phyloP scores from a whole-genome alignment of 2,113 vertebrate species.

The Taxidea taxus region DNA sequence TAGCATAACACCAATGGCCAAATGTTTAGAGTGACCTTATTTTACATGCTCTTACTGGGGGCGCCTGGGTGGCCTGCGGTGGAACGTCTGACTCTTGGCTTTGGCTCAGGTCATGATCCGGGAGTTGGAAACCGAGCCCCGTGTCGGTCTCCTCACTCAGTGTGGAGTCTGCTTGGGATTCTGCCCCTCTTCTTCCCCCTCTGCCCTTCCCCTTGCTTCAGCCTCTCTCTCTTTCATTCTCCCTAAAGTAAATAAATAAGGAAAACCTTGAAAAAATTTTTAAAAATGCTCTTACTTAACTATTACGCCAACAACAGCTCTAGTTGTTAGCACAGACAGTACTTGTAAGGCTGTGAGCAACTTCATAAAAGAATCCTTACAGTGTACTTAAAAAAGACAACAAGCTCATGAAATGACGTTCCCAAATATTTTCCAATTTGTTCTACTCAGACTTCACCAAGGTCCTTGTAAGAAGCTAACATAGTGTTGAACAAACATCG shows the following conservation, averaged over 20 bases:
- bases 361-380: constrained; percentile 46
- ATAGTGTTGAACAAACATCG: background rate
- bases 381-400: background rate
- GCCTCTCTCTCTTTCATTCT: background rate
- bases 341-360: background rate
- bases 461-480: background rate
- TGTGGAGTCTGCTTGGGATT: background rate
- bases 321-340: background rate
- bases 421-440: background rate
- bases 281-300: background rate
- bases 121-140: background rate
- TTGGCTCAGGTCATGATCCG: background rate
- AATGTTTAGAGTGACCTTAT: background rate
- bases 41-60: constrained; percentile 14
- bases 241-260: background rate
- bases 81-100: background rate
- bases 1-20: background rate
- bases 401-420: background rate
- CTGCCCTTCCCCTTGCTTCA: background rate
- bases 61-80: background rate
- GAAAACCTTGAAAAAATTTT: background rate
- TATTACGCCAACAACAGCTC: constrained; percentile 28
- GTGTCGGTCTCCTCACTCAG: background rate
- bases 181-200: background rate
- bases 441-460: constrained; percentile 6